These are phyloP conservation scores for Chlamydotis undulata DNA, from an alignment of 2,113 vertebrate species.

Conservation along the genomic window DNA sequence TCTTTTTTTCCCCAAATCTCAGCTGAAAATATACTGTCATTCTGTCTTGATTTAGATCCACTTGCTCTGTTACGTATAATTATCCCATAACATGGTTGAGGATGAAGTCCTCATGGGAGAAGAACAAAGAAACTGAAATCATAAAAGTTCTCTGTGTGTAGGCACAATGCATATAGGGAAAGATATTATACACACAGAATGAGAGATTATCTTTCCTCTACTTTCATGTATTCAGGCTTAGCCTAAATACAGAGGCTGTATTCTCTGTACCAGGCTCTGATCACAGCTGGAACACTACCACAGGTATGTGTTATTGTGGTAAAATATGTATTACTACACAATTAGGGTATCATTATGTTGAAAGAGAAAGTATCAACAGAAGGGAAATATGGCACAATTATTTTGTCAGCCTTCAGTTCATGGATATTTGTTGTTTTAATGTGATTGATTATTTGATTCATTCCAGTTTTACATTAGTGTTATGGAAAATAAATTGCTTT, in stretches of 20 bases:
- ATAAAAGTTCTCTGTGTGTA: background rate
- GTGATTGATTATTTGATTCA: background rate
- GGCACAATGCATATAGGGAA: background rate
- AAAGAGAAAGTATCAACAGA: background rate
- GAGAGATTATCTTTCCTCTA: background rate
- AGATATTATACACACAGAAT: background rate
- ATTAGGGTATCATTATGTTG: background rate
- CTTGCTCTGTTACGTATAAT: background rate
- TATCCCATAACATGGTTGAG: background rate
- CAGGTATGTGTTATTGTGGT: background rate
- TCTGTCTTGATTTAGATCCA: background rate
- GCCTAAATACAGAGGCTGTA: background rate
- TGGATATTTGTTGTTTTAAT: background rate
- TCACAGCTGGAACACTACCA: background rate
- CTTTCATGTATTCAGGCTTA: background rate
- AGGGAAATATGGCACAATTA: background rate
- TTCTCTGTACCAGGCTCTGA: background rate
- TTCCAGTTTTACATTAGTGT: background rate
- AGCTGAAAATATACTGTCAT: background rate
- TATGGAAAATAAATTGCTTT: background rate
- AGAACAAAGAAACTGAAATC: background rate
- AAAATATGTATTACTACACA: background rate
- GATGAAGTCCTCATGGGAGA: background rate
- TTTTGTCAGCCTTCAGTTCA: background rate
- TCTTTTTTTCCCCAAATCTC: background rate